phyloP scores from a whole-genome alignment of 2,888 invertebrate genomes.

The Folsomia candida region DNA sequence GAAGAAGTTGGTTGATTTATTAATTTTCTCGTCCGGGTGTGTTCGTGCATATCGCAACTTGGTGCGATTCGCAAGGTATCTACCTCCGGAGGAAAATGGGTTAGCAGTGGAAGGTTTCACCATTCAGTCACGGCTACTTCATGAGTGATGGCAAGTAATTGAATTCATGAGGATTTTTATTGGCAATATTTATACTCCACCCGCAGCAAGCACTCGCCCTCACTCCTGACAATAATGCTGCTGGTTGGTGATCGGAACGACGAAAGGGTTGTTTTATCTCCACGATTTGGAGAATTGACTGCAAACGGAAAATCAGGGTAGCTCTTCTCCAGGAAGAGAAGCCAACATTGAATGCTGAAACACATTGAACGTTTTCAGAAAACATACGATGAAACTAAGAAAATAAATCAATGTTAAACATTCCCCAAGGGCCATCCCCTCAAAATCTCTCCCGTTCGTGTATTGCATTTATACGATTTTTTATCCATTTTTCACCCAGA shows the following conservation, averaged over 20 bases:
- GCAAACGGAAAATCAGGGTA: background rate
- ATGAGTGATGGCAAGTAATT: conserved; percentile 13
- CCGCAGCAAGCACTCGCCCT: background rate
- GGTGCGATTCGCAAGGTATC: background rate
- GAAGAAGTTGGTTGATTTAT: conserved; percentile 6
- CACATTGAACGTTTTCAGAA: background rate
- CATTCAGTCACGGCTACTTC: conserved; percentile 1
- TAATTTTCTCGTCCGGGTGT: background rate
- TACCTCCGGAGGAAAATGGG: background rate
- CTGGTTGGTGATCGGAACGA: background rate
- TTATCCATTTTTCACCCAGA: conserved; percentile 37
- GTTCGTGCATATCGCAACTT: background rate
- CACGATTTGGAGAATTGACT: background rate
- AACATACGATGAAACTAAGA: conserved; percentile 26
- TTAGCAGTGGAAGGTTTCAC: background rate
- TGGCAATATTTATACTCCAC: conserved; percentile 1
- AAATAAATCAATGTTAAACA: conserved; percentile 47
- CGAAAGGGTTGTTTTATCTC: background rate
- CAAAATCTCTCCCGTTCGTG: conserved; percentile 40
- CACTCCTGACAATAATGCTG: conserved; percentile 1
- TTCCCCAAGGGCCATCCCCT: conserved; percentile 45
- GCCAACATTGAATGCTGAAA: background rate
- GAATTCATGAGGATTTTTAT: conserved; percentile 16
- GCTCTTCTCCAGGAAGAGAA: background rate
- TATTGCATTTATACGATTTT: conserved; percentile 42